Evolutionary conservation across 2,888 invertebrate species (phyloP).

Genomic region (Gandaritis pyraliata): DNA sequence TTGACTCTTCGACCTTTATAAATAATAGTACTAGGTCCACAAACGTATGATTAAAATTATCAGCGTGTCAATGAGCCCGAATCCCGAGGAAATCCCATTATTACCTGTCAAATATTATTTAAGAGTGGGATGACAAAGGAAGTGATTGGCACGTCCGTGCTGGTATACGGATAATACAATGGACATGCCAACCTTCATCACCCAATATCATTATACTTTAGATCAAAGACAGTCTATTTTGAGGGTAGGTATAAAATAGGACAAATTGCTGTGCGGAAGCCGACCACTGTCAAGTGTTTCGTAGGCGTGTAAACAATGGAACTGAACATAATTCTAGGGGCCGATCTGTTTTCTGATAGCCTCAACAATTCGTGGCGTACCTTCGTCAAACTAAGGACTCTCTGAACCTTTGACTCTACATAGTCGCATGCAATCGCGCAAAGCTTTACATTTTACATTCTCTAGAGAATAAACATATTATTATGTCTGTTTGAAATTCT

Average conservation of each 20-base stretch:
- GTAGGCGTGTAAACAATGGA: conserved; percentile 59
- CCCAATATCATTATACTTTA: conserved; percentile 33
- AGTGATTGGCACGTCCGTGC: conserved; percentile 6
- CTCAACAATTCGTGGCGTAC: conserved; percentile 69
- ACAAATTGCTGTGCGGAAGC: conserved; percentile 47
- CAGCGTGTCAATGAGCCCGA: too few species aligned
- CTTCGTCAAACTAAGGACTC: conserved; percentile 77
- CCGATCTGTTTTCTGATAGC: conserved; percentile 68
- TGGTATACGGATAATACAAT: conserved; percentile 3
- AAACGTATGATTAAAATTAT: too few species aligned
- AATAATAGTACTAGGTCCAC: too few species aligned
- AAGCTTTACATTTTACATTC: background rate
- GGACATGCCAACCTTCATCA: conserved; percentile 24
- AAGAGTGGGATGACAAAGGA: background rate
- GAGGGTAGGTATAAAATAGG: conserved; percentile 44
- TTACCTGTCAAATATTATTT: conserved; percentile 12
- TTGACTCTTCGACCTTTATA: too few species aligned
- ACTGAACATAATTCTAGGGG: conserved; percentile 60
- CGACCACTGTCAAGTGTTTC: conserved; percentile 47
- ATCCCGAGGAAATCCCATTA: too few species aligned
- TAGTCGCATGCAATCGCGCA: background rate
- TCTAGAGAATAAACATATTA: too few species aligned
- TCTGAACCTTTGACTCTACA: conserved; percentile 22
- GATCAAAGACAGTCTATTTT: conserved; percentile 30
- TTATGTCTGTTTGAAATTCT: too few species aligned